Evolutionary conservation across 2,797 vertebrate species (phyloP).

Genomic region (Pantherophis alleghaniensis): DNA sequence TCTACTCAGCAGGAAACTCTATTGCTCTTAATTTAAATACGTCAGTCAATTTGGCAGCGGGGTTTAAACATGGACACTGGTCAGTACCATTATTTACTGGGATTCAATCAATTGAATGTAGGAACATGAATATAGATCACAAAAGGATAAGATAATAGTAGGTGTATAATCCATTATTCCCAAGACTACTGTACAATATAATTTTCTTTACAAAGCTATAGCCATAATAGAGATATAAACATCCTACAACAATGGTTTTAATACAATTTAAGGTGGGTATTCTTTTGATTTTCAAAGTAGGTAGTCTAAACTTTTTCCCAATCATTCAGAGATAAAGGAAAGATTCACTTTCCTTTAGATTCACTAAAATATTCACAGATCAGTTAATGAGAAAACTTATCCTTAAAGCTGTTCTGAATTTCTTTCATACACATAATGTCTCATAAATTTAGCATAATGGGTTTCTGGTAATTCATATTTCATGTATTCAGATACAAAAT

Average conservation of each 20-base stretch:
- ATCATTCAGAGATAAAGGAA: not conserved
- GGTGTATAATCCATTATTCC: not conserved
- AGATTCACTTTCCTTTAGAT: not conserved
- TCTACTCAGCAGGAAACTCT: not conserved
- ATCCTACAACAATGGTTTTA: not conserved
- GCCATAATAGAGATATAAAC: not conserved
- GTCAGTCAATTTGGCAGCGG: not conserved
- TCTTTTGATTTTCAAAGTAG: not conserved
- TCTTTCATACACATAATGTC: not conserved
- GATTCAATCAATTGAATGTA: not conserved
- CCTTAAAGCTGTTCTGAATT: not conserved
- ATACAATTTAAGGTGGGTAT: not conserved
- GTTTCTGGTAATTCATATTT: not conserved
- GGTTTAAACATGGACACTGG: not conserved
- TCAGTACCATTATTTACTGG: not conserved
- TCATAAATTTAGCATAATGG: not conserved
- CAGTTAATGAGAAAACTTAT: not conserved
- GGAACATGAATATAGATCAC: not conserved
- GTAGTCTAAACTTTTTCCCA: not conserved
- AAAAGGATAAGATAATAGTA: not conserved
- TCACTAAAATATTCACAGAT: not conserved
- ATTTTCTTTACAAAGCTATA: not conserved
- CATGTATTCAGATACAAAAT: not conserved
- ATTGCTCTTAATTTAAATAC: not conserved
- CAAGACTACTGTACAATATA: not conserved